Base-by-base conservation (phyloP, 2,113 vertebrate genomes). In the Poeciliopsis retropinna region DNA sequence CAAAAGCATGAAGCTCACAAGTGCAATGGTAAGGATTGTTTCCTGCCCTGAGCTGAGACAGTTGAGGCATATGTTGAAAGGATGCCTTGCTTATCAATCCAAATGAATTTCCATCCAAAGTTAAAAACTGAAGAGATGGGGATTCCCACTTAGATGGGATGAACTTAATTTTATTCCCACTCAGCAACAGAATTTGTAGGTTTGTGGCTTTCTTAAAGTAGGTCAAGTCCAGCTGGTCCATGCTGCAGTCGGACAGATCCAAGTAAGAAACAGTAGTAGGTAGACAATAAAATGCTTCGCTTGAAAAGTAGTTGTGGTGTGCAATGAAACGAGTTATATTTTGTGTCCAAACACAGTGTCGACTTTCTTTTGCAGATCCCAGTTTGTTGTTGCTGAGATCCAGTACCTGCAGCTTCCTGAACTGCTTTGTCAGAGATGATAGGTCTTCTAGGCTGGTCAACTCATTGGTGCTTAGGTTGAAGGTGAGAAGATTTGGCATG, bases 11-110 rank as follows among this genome's bases (percentile, higher is more conserved):
- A 17, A 96, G 95, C 64, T 96, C 96, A 64, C 96, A 97, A 3
- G 92, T 95, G 75, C 96, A 96, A 34, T 96, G 95, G 81, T 95
- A 97, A 3, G 96, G 96, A 72, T 97, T 97, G 87, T 96, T 94
- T 44, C 96, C 95, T 0, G 96, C 96, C 0, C 8, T 86, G 57
- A 97, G 80, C 0, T 17, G n/a, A 9, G 77, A 65, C 1, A 96
- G 81, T 0, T 25, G 77, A 0, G 93, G 93, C 96, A 96, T 94
- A 29, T 93, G 74, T 66, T 85, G 44, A 34, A 97, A 96, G 32
- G 95, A 94, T 1, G 76, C 92, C 2, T 80, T 80, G 72, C 84
- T 92, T 27, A 97, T 95, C 13, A 95, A 64, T 0, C 95, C 95
- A 22, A 96, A 96, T 0, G 96, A 95, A 87, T 96, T 97, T 70